Evolutionary conservation across 2,888 invertebrate genomes (phyloP).

Genomic region (Luffia ferchaultella): DNA sequence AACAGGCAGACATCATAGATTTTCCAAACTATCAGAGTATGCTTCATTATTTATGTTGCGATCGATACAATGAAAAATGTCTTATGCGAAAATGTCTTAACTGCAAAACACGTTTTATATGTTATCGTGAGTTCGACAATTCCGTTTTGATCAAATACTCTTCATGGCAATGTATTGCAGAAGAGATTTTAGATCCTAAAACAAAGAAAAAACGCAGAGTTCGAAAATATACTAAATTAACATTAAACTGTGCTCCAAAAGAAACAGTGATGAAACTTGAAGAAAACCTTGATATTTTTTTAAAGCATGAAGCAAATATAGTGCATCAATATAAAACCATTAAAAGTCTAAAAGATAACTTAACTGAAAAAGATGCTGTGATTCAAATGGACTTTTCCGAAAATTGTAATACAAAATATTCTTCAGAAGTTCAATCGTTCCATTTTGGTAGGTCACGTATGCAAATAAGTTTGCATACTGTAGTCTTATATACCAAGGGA

Average conservation of each 20-base stretch:
- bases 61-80: slow-evolving; percentile 16
- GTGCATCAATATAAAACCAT: slow-evolving; percentile 11
- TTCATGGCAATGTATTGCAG: slow-evolving; percentile 11
- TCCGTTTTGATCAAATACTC: slow-evolving; percentile 10
- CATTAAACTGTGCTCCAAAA: slow-evolving; percentile 10
- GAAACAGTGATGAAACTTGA: slow-evolving; percentile 12
- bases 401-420: slow-evolving; percentile 10
- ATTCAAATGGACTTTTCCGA: slow-evolving; percentile 11
- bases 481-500: slow-evolving; percentile 13
- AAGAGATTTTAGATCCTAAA: slow-evolving; percentile 11
- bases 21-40: slow-evolving; percentile 12
- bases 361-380: slow-evolving; percentile 8
- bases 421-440: slow-evolving; percentile 10
- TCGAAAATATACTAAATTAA: slow-evolving; percentile 9
- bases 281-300: slow-evolving; percentile 9
- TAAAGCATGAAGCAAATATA: slow-evolving; percentile 11
- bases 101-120: slow-evolving; percentile 11
- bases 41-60: slow-evolving; percentile 15
- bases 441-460: slow-evolving; percentile 9
- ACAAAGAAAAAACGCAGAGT: slow-evolving; percentile 5
- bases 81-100: slow-evolving; percentile 12
- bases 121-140: slow-evolving; percentile 13
- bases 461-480: slow-evolving; percentile 14
- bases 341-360: slow-evolving; percentile 8
- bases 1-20: slow-evolving; percentile 14